phyloP scores from a whole-genome alignment of 53 echinoderm and acorn worm genomes.

The Apostichopus leukothele region DNA sequence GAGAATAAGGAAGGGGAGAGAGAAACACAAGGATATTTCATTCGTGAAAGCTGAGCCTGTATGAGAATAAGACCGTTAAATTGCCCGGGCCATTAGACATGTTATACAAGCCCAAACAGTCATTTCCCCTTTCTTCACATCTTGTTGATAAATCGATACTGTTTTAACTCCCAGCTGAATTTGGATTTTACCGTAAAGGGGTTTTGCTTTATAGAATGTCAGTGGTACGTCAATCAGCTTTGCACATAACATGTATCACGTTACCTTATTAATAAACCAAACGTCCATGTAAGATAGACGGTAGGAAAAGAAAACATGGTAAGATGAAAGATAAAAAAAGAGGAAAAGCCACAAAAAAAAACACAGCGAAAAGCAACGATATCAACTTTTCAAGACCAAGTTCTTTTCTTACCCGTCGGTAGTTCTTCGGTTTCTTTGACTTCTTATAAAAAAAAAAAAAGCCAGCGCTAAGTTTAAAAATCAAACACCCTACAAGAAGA shows the following conservation, averaged over 20 bases:
- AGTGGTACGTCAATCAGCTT: constrained; percentile 2
- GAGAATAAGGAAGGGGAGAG: not conserved
- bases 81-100: not conserved
- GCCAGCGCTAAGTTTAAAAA: too few relatives aligned
- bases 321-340: not conserved
- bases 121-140: not conserved
- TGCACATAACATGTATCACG: constrained; percentile 18
- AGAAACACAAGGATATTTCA: not conserved
- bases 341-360: not conserved
- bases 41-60: not conserved
- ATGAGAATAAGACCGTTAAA: not conserved
- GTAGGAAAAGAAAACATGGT: not conserved
- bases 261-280: constrained; percentile 42
- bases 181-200: not conserved
- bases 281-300: not conserved
- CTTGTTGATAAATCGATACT: constrained; percentile 20
- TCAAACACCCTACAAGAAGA: too few relatives aligned
- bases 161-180: constrained; percentile 25
- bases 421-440: too few relatives aligned
- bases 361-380: not conserved
- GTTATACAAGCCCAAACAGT: not conserved
- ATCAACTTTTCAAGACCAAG: not conserved
- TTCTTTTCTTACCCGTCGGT: too few relatives aligned
- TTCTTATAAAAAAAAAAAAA: too few relatives aligned
- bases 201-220: constrained; percentile 32